Evolutionary conservation across 2,113 vertebrate genomes (phyloP).

Genomic region (Dipodomys ordii): DNA sequence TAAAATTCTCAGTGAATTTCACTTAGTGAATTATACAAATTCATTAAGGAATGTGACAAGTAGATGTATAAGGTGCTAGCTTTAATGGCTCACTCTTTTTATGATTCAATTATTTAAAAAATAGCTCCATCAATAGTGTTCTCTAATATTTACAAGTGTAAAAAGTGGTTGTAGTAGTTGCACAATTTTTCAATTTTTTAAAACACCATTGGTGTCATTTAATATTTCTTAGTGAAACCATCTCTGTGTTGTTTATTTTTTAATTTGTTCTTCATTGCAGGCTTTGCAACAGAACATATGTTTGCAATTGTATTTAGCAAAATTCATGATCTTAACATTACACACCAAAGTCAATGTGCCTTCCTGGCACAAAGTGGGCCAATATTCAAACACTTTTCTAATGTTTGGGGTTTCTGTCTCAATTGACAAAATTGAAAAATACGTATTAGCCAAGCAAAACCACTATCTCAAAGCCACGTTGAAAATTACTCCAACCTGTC

Average conservation of each 20-base stretch:
- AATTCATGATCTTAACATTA: constrained; percentile 78
- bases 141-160: constrained; percentile 24
- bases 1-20: no score
- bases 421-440: constrained; percentile 80
- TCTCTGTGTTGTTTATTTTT: constrained; percentile 81
- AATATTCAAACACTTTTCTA: constrained; percentile 75
- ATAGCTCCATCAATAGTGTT: neutral
- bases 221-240: constrained; percentile 76
- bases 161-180: constrained; percentile 58
- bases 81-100: neutral
- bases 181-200: constrained; percentile 64
- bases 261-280: constrained; percentile 79
- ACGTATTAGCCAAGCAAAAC: constrained; percentile 79
- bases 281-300: constrained; percentile 75
- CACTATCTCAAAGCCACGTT: constrained; percentile 81
- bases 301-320: constrained; percentile 80
- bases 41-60: constrained; percentile 8
- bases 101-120: constrained; percentile 12
- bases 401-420: constrained; percentile 82
- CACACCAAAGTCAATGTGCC: constrained; percentile 69
- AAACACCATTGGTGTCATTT: constrained; percentile 57
- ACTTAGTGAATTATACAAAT: no score
- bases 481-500: constrained; percentile 76
- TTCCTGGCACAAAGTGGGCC: constrained; percentile 40
- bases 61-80: neutral